Percentiles rank a stretch among this genome's conserved stretches.
Conservation (phyloP, 2,888 invertebrate genomes). For the Drosophila rellima region DNA sequence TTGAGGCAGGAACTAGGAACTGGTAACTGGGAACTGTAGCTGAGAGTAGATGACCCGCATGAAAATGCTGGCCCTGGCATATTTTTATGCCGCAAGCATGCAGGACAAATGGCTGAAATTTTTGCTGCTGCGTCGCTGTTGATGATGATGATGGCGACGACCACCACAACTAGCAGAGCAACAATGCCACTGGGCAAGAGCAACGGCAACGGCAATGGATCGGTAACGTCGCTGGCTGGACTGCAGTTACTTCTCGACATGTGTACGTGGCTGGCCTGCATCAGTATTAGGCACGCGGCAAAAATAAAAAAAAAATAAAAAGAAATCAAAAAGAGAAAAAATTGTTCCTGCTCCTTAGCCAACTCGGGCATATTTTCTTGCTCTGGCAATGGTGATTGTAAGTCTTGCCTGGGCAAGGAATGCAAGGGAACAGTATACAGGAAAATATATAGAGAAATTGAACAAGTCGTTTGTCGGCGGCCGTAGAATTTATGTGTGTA, state of each 20-base stretch:
- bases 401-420: slow-evolving; percentile 1
- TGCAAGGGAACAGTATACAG: slow-evolving; percentile 3
- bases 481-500: slow-evolving; percentile 76
- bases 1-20: slow-evolving; percentile 33
- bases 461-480: slow-evolving; percentile 79
- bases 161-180: slow-evolving; percentile 49
- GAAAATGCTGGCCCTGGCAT: slow-evolving; percentile 83
- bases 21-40: slow-evolving; percentile 37
- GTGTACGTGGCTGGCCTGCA: slow-evolving; percentile 77
- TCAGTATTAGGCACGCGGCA: slow-evolving; percentile 39
- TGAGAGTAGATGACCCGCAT: slow-evolving; percentile 78
- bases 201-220: slow-evolving; percentile 15
- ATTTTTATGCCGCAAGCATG: slow-evolving; percentile 83
- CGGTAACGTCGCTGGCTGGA: slow-evolving; percentile 46
- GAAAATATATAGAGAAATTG: slow-evolving; percentile 71
- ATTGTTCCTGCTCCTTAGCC: slow-evolving; percentile 55
- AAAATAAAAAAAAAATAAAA: slow-evolving; percentile 11
- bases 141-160: slow-evolving; percentile 65
- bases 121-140: slow-evolving; percentile 65
- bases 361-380: slow-evolving; percentile 57
- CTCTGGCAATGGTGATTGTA: slow-evolving; percentile 31
- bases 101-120: slow-evolving; percentile 82
- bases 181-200: slow-evolving; percentile 31
- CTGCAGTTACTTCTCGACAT: slow-evolving; percentile 79
- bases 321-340: slow-evolving; percentile 24